Base-by-base conservation (phyloP, 2,888 invertebrate species). In the Gari tellinella region DNA sequence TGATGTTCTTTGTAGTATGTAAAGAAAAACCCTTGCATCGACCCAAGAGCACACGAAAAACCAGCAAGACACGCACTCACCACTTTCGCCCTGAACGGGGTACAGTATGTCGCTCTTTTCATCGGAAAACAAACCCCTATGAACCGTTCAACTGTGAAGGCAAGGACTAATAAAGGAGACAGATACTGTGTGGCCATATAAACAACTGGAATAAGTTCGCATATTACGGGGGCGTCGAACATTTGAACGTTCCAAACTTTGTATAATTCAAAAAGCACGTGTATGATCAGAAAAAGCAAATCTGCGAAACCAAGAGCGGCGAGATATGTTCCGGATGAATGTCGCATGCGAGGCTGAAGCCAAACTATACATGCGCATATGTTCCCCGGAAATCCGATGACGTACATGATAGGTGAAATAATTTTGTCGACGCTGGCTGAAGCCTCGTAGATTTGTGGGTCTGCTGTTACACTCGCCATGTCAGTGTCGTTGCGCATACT, bases 321-420 rank as follows among this genome's bases (percentile, higher is more conserved):
- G 31, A 92, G 83, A 73, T 92, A 92, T 51, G 85, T 89, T 19
- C 92, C 91, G 1, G 92, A 92, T 4, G 91, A 90, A 61, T 90
- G 90, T 17, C 91, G 85, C 90, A 92, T 90, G 56, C 88, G 85
- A 48, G 86, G 88, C 60, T 88, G 88, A 19, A 91, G 81, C 92
- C 91, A 92, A 8, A 92, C 82, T 45, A 89, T 74, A 61, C 90
- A 87, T 4, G 91, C 86, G 10, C 91, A 62, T 51, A 90, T 84
- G 76, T 92, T 91, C 49, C 91, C 90, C 1, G 91, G 90, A 55
- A 91, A 89, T n/a, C 92, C 92, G 26, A 92, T 78, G n/a, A 87
- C 66, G 74, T 89, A 91, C 65, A 91, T 82, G 19, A 88, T 75
- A 7, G 89, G 79, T 21, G 79, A 79, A 8, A 79, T 65, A 15